A percentile compares a stretch with the other conserved stretches of the same genome.
Conservation (phyloP, 2,113 vertebrate genomes). For the Thryonomys swinderianus region DNA sequence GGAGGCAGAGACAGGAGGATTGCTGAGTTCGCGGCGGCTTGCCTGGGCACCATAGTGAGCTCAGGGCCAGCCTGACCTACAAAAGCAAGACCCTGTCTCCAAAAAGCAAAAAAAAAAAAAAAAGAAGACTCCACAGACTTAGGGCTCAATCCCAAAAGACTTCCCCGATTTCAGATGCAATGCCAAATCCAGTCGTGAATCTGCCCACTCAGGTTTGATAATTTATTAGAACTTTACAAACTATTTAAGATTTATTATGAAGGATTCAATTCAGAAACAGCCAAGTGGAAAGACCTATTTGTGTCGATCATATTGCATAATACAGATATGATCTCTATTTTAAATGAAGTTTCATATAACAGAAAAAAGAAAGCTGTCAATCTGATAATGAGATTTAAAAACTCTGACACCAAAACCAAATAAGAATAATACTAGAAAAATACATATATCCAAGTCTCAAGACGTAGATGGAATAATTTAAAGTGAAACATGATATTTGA, state of each 20-base stretch:
- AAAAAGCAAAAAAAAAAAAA: too few relatives aligned
- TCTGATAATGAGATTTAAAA: not conserved
- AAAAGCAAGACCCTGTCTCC: too few relatives aligned
- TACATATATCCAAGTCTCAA: not conserved
- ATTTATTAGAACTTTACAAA: not conserved
- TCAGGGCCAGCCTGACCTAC: too few relatives aligned
- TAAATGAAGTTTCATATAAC: not conserved
- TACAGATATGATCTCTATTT: not conserved
- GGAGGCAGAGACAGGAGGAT: too few relatives aligned
- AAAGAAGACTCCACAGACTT: too few relatives aligned
- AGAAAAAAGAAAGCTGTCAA: not conserved
- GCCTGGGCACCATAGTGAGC: too few relatives aligned
- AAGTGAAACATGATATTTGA: constrained; percentile 37
- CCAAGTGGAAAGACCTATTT: not conserved
- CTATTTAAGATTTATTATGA: not conserved
- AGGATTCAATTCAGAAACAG: not conserved
- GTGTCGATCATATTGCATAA: not conserved
- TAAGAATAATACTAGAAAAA: not conserved
- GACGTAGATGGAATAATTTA: not conserved
- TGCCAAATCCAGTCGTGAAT: not conserved
- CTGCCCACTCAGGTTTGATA: not conserved
- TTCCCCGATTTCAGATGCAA: not conserved
- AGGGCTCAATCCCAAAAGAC: not conserved
- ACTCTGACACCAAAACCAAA: not conserved
- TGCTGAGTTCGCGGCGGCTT: too few relatives aligned